Percentiles rank a stretch among this genome's conserved stretches.
Conservation (phyloP, 2,797 vertebrate genomes). For the Amphiprion clarkii region DNA sequence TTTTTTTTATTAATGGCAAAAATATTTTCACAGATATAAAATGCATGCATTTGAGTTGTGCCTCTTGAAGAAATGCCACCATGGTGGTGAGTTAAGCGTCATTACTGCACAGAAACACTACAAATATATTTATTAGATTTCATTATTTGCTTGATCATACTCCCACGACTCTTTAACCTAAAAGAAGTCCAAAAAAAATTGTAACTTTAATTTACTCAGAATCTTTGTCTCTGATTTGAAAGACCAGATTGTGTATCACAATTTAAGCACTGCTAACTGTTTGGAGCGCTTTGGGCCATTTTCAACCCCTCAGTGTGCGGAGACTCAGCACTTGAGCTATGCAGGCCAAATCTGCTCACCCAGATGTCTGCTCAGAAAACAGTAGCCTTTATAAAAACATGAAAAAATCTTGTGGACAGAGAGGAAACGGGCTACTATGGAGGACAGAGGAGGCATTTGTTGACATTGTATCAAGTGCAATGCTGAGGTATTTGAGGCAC, state of each 20-base stretch:
- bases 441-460: conserved; percentile 84
- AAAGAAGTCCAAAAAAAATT: background rate
- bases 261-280: conserved; percentile 26
- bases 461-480: conserved; percentile 84
- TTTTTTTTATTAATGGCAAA: conserved; percentile 48
- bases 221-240: background rate
- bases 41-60: conserved; percentile 12
- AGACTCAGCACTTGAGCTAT: conserved; percentile 43
- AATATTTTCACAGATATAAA: conserved; percentile 43
- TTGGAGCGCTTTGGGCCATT: conserved; percentile 29
- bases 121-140: conserved; percentile 2
- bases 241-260: conserved; percentile 5
- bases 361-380: conserved; percentile 78
- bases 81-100: conserved; percentile 16
- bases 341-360: conserved; percentile 58
- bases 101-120: conserved; percentile 21
- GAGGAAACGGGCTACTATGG: conserved; percentile 70
- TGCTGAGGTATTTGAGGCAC: conserved; percentile 81
- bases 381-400: conserved; percentile 77
- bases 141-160: conserved; percentile 6
- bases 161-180: background rate
- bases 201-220: background rate
- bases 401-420: conserved; percentile 63
- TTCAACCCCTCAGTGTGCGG: conserved; percentile 32
- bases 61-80: conserved; percentile 26